Evolutionary conservation across 2,888 invertebrate species (phyloP).

Genomic region (Melanargia galathea): DNA sequence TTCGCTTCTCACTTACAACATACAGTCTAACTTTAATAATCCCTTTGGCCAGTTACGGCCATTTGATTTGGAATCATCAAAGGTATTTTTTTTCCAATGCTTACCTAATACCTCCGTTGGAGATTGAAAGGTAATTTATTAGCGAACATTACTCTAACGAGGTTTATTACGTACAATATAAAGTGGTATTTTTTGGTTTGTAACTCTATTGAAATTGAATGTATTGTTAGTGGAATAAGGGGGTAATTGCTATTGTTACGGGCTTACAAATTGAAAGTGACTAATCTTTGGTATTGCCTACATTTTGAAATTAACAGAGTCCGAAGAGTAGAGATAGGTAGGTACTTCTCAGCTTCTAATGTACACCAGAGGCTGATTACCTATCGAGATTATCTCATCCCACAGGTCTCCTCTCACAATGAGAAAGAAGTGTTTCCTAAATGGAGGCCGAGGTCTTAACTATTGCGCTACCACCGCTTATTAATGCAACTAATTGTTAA

Average conservation of each 20-base stretch:
- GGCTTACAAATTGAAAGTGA: slow-evolving; percentile 9
- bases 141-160: slow-evolving; percentile 29
- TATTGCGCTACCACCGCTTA: no score
- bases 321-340: background rate
- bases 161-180: slow-evolving; percentile 22
- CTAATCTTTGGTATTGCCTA: background rate
- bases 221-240: slow-evolving; percentile 2
- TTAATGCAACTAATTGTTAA: no score
- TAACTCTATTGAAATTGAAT: background rate
- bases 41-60: slow-evolving; percentile 30
- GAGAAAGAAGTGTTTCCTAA: no score
- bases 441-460: no score
- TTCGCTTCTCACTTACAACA: slow-evolving; percentile 24
- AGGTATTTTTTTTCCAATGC: slow-evolving; percentile 25
- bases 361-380: no score
- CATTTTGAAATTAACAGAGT: background rate
- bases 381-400: no score
- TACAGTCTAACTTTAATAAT: slow-evolving; percentile 36
- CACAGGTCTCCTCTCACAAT: no score
- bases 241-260: slow-evolving; percentile 10
- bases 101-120: slow-evolving; percentile 17
- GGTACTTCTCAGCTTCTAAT: no score
- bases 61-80: slow-evolving; percentile 30
- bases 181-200: slow-evolving; percentile 14
- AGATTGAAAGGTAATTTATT: slow-evolving; percentile 32